phyloP scores from a whole-genome alignment of 2,113 vertebrate genomes.

The Hippocampus abdominalis region DNA sequence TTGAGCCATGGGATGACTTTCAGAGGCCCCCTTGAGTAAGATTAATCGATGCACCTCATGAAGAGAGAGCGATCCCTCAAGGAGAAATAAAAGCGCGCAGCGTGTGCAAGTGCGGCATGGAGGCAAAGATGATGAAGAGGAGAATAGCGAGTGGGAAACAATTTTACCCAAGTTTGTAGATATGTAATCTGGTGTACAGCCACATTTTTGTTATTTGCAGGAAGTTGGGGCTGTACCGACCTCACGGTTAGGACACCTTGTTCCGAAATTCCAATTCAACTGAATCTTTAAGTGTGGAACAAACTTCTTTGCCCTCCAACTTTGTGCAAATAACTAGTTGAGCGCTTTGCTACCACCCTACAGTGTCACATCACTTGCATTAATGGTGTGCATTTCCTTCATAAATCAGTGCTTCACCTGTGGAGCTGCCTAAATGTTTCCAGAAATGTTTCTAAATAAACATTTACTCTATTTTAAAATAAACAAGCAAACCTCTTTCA shows the following conservation, averaged over 20 bases:
- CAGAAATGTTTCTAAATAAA: not conserved
- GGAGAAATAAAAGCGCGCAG: slow-evolving; percentile 1
- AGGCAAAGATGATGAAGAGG: slow-evolving; percentile 14
- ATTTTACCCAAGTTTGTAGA: slow-evolving; percentile 40
- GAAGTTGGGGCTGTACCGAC: slow-evolving; percentile 38
- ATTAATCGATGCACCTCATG: slow-evolving; percentile 17
- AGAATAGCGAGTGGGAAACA: slow-evolving; percentile 20
- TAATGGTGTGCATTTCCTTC: slow-evolving; percentile 7
- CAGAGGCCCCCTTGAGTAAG: slow-evolving; percentile 12
- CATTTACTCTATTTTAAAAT: too few relatives aligned
- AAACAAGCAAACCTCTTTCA: not conserved
- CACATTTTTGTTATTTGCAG: slow-evolving; percentile 53
- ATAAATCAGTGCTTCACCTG: slow-evolving; percentile 14
- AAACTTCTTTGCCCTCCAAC: slow-evolving; percentile 36
- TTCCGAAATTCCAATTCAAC: slow-evolving; percentile 28
- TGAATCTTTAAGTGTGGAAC: slow-evolving; percentile 16
- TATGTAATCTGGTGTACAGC: slow-evolving; percentile 47
- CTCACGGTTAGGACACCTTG: slow-evolving; percentile 9
- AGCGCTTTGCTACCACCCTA: not conserved
- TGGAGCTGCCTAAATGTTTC: slow-evolving; percentile 52
- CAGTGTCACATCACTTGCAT: slow-evolving; percentile 18
- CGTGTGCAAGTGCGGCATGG: slow-evolving; percentile 1
- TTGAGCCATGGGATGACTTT: slow-evolving; percentile 29
- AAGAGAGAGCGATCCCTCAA: not conserved
- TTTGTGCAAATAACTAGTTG: slow-evolving; percentile 36